A percentile compares a stretch with the other conserved stretches of the same genome.
phyloP scores from a whole-genome alignment of 1,140 invertebrate species.

The Oedothorax gibbosus region DNA sequence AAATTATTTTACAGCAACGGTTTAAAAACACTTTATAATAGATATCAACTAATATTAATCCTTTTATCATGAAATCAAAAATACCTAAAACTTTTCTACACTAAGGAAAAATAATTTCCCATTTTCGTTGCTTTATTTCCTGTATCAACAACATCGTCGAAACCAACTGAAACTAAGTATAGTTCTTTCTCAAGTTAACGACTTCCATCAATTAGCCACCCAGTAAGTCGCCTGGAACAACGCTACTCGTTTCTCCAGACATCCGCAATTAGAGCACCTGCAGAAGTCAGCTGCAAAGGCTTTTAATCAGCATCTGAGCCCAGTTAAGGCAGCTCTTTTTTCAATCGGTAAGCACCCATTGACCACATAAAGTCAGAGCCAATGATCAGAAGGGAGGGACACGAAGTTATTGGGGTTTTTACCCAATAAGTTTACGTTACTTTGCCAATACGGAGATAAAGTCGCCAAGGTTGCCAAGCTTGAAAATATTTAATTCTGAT shows the following conservation, averaged over 20 bases:
- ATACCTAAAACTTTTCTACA: too few species aligned
- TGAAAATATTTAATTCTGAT: too few species aligned
- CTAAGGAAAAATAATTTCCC: too few species aligned
- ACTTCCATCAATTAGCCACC: constrained; percentile 12
- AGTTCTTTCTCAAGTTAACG: not conserved
- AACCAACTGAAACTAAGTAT: constrained; percentile 8
- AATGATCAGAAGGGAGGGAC: constrained; percentile 5
- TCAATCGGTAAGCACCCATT: constrained; percentile 28
- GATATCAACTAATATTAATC: too few species aligned
- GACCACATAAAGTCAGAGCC: constrained; percentile 40
- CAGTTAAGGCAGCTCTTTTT: constrained; percentile 3
- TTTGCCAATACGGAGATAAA: too few species aligned
- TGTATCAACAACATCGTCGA: not conserved
- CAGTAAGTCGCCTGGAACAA: constrained; percentile 19
- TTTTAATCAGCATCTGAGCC: constrained; percentile 17
- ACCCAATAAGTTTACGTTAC: too few species aligned
- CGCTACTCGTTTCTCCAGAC: not conserved
- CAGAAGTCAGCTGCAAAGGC: not conserved
- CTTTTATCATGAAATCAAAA: too few species aligned
- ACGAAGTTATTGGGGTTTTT: too few species aligned
- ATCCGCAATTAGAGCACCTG: constrained; percentile 36
- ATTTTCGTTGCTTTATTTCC: not conserved
- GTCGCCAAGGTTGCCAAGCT: too few species aligned
- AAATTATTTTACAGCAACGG: too few species aligned
- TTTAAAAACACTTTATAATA: too few species aligned